These are phyloP conservation scores for Psilopogon haemacephalus DNA, from an alignment of 2,113 vertebrate genomes.

Conservation along the genomic window DNA sequence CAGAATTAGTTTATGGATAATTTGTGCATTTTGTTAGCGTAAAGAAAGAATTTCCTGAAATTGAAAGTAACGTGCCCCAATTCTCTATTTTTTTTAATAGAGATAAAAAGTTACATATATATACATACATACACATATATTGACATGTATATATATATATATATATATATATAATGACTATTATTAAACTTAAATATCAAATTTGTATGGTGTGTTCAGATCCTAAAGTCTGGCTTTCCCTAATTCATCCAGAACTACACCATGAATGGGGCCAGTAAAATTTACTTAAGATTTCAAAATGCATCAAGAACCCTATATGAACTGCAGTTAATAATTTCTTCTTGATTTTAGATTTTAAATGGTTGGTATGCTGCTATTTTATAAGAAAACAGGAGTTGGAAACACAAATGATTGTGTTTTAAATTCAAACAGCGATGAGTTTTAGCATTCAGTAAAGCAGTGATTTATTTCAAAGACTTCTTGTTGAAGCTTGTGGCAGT, in stretches of 20 bases:
- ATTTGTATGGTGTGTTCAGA: not conserved
- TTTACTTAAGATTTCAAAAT: not conserved
- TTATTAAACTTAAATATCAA: not conserved
- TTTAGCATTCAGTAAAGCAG: not conserved
- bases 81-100: not conserved
- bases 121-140: too few relatives aligned
- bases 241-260: not conserved
- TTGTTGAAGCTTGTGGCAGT: not conserved
- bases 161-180: not conserved
- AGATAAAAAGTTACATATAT: not conserved
- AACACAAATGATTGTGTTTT: not conserved
- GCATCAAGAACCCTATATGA: not conserved
- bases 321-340: not conserved
- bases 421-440: not conserved
- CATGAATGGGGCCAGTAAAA: not conserved
- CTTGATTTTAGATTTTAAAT: not conserved
- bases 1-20: not conserved
- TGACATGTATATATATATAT: too few relatives aligned
- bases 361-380: not conserved
- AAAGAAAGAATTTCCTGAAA: not conserved
- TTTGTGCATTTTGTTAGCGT: not conserved
- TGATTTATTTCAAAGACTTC: not conserved
- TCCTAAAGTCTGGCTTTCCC: not conserved
- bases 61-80: not conserved
- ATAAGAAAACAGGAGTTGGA: not conserved